Base-by-base conservation (phyloP, 2,888 invertebrate genomes). In the Proisotoma minuta region DNA sequence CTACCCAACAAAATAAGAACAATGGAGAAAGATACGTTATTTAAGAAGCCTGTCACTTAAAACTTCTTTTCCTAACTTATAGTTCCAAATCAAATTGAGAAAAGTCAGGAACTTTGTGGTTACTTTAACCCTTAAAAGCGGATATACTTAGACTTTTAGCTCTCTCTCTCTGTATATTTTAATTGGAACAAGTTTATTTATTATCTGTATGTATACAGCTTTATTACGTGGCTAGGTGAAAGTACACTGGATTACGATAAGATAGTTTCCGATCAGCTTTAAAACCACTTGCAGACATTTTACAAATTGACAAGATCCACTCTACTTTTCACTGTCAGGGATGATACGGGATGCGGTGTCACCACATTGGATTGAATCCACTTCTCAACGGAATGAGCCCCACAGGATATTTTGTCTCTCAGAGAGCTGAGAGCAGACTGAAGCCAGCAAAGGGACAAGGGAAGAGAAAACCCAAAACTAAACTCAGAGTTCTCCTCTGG, bases 351-450 rank as follows among this genome's bases (percentile, higher is more conserved):
- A 18, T 20, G 47, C 47, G 12, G 47, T n/a, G 47, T 10, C 20
- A 47, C n/a, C n/a, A n/a, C 5, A 8, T 5, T 10, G 47, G 5
- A 10, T 5, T 47, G 47, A 5, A 47, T 5, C n/a, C 20, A 47
- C 47, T 10, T 5, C 5, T n/a, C 47, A 18, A 47, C 5, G 47
- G 29, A 52, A 52, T 52, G 29, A 52, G 52, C 52, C 52, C 52
- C 52, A 52, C 52, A 22, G 52, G 52, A 52, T 52, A 26, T 27
- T 52, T 52, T 52, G 27, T 12, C 52, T 52, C 52, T 52, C 52
- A 28, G 26, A n/a, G n/a, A 18, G 10, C 52, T 52, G 52, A 52
- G 52, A 52, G 27, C 24, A 52, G 52, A 52, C 52, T 50, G 50
- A 50, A 47, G n/a, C 47, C 20, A 20, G 15, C 24, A 28, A 24